Conservation (phyloP, 1,140 invertebrate species). For the Monomorium pharaonis region DNA sequence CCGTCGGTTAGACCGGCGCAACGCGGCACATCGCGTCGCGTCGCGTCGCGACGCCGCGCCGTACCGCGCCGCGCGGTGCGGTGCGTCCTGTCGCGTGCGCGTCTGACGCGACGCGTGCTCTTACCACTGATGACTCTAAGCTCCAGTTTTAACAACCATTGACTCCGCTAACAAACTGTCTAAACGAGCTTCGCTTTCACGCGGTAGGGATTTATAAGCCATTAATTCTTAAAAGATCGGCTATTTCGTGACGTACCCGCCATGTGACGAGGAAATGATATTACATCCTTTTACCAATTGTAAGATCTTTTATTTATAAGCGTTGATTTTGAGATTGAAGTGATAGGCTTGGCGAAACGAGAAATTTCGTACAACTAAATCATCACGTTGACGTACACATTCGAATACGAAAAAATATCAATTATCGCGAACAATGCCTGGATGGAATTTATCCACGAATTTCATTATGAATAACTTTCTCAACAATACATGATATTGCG, state of each 20-base stretch:
- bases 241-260: background rate
- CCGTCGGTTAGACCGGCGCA: background rate
- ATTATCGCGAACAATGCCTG: background rate
- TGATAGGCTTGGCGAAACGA: background rate
- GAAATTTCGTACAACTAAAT: background rate
- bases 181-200: too few species aligned
- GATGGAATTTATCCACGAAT: background rate
- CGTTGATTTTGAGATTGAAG: background rate
- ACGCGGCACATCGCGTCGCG: background rate
- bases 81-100: constrained; percentile 35
- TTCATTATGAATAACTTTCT: background rate
- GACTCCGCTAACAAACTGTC: background rate
- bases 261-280: background rate
- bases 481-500: background rate
- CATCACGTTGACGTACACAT: background rate
- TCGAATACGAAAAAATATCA: background rate
- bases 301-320: background rate
- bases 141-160: background rate
- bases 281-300: background rate
- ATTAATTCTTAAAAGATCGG: background rate
- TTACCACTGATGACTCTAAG: constrained; percentile 22
- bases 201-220: too few species aligned
- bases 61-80: background rate
- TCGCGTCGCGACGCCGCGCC: constrained; percentile 12
- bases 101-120: constrained; percentile 9